Evolutionary conservation across 2,797 vertebrate genomes (phyloP), one percentile per base, ranked within the genome.

Genomic region (Fringilla coelebs): DNA sequence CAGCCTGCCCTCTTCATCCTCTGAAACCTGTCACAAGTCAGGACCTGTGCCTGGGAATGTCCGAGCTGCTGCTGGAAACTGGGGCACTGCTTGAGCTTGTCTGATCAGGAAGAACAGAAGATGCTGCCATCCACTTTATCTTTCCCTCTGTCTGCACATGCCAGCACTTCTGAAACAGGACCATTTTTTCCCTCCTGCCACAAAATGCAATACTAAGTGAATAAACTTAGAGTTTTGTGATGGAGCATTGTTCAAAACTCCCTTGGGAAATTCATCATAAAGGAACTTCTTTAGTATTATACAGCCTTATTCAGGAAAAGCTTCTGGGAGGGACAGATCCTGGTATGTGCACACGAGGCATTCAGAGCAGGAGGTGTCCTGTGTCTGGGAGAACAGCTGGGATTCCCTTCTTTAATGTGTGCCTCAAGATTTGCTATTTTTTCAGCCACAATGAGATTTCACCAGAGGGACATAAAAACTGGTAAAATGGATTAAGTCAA

Each of bases 351-450:
- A n/a, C 14, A 24, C 0, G 2, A n/a, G 13, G 9, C 25, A n/a
- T 67, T 68, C 46, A 34, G 28, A 58, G 40, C 0, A 0, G 31
- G 28, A 85, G 6, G 11, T 55, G 26, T 57, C 34, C 22, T 2
- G 0, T 29, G 73, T 32, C 29, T 60, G 51, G 22, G 82, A 89
- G 22, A 6, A 1, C 24, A 92, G 18, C 24, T 68, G 32, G 38
- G 49, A 38, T 90, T 73, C 13, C 0, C 19, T 34, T 74, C 62
- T 86, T 84, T 54, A 58, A 34, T 24, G 10, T 31, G 29, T 89
- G 32, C 36, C 71, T 75, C 4, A 13, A 68, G 34, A 26, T 31
- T 43, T 90, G 29, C 17, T 45, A 11, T 21, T 62, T 76, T 76
- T 88, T 36, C 51, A 66, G 40, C 36, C 66, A 41, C 36, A 49